Percentiles rank a stretch among this genome's conserved stretches.
phyloP scores from a whole-genome alignment of 2,113 vertebrate genomes.

The Ifrita kowaldi region DNA sequence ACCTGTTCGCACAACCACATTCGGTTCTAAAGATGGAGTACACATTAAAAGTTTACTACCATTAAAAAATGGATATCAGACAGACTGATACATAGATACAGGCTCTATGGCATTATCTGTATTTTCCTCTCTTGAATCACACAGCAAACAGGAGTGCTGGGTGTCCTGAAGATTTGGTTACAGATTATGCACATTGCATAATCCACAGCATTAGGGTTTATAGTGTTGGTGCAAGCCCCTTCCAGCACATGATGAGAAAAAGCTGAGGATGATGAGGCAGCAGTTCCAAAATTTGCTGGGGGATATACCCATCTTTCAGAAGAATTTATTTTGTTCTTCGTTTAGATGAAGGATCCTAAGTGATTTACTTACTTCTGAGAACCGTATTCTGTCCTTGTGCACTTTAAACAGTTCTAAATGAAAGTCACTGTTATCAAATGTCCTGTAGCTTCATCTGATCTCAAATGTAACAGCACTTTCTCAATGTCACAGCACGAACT shows the following conservation, averaged over 20 bases:
- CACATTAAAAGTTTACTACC: neutral
- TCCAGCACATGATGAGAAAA: neutral
- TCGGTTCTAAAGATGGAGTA: neutral
- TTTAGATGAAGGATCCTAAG: neutral
- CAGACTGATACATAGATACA: neutral
- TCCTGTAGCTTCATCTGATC: conserved; percentile 18
- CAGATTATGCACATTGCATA: accelerated
- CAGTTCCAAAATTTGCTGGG: neutral
- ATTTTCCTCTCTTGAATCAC: neutral
- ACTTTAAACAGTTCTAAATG: neutral
- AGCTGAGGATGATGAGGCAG: neutral
- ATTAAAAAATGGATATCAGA: neutral
- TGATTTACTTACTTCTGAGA: neutral
- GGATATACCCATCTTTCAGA: neutral
- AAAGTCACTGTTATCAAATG: neutral
- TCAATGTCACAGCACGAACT: conserved; percentile 48
- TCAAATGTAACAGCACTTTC: conserved; percentile 37
- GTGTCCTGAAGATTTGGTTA: neutral
- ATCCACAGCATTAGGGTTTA: neutral
- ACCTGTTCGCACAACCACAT: neutral
- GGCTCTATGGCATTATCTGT: neutral
- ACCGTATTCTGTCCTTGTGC: neutral
- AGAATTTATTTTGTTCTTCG: neutral
- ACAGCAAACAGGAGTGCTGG: neutral
- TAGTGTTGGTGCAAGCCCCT: neutral